Conservation (phyloP, 2,113 vertebrate species). For the Amphiprion ocellaris region DNA sequence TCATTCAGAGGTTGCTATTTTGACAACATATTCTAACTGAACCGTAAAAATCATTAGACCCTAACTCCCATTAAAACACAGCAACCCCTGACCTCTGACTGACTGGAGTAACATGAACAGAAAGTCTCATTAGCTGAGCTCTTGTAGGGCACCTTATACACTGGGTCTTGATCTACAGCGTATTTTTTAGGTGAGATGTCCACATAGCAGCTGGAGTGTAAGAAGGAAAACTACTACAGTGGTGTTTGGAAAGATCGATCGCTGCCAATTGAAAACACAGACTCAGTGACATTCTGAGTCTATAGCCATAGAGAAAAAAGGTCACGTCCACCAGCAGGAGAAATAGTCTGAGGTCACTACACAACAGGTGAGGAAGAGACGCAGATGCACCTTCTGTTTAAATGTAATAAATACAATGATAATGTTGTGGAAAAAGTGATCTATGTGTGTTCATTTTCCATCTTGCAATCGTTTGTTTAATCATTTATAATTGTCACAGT, state of each 20-base stretch:
- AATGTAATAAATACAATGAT: neutral
- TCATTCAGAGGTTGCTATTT: conserved; percentile 22
- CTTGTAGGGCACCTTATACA: neutral
- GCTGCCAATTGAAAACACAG: conserved; percentile 22
- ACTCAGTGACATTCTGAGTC: conserved; percentile 5
- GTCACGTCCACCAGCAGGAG: no score
- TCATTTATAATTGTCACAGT: no score
- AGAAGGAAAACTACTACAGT: neutral
- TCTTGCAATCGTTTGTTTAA: no score
- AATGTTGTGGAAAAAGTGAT: no score
- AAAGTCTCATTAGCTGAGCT: neutral
- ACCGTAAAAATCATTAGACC: neutral
- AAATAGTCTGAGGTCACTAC: no score
- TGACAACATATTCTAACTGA: conserved; percentile 1
- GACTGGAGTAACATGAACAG: neutral
- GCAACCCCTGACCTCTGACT: conserved; percentile 11
- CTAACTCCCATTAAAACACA: neutral
- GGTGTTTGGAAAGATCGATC: conserved; percentile 31
- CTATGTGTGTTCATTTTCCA: no score
- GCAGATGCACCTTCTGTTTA: no score
- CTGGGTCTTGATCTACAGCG: neutral
- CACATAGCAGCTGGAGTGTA: conserved; percentile 33
- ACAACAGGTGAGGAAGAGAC: no score
- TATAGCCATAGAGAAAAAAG: no score
- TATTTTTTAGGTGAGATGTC: neutral